Conservation (phyloP, 2,797 vertebrate genomes). For the Pyrocephalus nanus region DNA sequence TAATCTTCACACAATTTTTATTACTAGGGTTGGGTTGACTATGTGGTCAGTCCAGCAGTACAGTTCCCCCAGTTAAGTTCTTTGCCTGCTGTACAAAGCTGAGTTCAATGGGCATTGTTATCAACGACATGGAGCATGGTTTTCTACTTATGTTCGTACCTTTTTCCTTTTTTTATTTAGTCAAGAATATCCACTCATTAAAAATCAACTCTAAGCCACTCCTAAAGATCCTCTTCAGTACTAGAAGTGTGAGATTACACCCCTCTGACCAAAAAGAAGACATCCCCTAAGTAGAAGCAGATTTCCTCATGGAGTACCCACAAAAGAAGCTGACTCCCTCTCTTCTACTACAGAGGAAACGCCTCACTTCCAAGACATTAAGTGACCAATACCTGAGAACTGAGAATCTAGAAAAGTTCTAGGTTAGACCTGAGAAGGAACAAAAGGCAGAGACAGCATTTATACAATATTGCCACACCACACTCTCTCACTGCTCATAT, state of each 20-base stretch:
- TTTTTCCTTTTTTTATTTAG: not conserved
- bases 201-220: not conserved
- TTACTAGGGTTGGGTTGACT: not conserved
- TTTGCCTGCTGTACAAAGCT: not conserved
- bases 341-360: not conserved
- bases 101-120: not conserved
- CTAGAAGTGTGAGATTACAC: not conserved
- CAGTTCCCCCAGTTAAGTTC: not conserved
- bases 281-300: not conserved
- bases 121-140: not conserved
- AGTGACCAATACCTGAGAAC: not conserved
- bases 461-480: not conserved
- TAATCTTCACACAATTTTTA: not conserved
- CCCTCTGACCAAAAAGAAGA: not conserved
- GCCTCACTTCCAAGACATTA: not conserved
- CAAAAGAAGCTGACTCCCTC: not conserved
- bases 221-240: not conserved
- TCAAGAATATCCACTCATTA: not conserved
- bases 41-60: not conserved
- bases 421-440: not conserved
- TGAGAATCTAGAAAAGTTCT: not conserved
- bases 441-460: not conserved
- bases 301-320: not conserved
- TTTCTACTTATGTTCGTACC: not conserved
- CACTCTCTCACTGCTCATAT: not conserved